phyloP scores from a whole-genome alignment of 1,140 invertebrate genomes.

The Platyscapa corneri region DNA sequence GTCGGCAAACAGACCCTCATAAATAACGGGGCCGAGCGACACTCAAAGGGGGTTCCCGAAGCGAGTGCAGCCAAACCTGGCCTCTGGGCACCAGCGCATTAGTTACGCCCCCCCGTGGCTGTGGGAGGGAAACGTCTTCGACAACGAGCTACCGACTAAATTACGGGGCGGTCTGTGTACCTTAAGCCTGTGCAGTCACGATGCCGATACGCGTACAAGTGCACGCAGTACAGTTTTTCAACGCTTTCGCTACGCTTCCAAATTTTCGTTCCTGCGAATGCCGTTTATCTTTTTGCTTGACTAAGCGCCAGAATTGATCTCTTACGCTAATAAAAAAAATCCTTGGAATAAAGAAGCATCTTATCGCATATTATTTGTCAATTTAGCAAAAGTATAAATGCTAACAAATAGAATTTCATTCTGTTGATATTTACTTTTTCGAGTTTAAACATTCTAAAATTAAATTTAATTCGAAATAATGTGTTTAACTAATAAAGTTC shows the following conservation, averaged over 20 bases:
- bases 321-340: too few relatives aligned
- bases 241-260: background rate
- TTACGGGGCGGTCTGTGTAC: slow-evolving; percentile 56
- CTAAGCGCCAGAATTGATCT: too few relatives aligned
- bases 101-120: slow-evolving; percentile 51
- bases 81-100: slow-evolving; percentile 51
- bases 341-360: too few relatives aligned
- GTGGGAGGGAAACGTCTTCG: background rate
- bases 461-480: too few relatives aligned
- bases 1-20: slow-evolving; percentile 64
- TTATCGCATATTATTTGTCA: too few relatives aligned
- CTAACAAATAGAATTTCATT: too few relatives aligned
- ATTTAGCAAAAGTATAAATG: too few relatives aligned
- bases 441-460: too few relatives aligned
- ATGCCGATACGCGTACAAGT: background rate
- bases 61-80: slow-evolving; percentile 18
- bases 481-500: too few relatives aligned
- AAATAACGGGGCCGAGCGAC: slow-evolving; percentile 55
- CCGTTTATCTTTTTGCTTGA: background rate
- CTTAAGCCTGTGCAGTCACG: background rate
- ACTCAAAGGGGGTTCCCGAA: slow-evolving; percentile 2
- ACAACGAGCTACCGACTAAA: slow-evolving; percentile 56
- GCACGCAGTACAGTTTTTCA: background rate
- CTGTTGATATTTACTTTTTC: too few relatives aligned
- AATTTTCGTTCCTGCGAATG: background rate